Conservation (phyloP, 1,140 invertebrate genomes). For the Pseudoatta argentina region DNA sequence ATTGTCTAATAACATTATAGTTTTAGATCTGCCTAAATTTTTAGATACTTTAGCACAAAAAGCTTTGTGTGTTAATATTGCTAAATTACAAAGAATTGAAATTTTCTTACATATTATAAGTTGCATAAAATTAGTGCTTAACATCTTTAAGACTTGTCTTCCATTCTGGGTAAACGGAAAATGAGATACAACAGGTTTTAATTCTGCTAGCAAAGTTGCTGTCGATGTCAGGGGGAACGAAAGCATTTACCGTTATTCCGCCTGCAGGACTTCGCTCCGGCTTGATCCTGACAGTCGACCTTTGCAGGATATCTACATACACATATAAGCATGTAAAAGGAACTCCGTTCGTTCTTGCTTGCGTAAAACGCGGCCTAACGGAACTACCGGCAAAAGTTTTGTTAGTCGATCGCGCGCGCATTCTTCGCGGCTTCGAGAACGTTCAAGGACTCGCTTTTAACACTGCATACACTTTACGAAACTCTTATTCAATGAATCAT, state of each 20-base stretch:
- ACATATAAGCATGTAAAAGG: constrained; percentile 6
- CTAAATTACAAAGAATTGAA: background rate
- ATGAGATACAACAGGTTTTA: constrained; percentile 38
- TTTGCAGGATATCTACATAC: constrained; percentile 42
- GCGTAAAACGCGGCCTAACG: constrained; percentile 42
- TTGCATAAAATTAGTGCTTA: background rate
- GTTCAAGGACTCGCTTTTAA: constrained; percentile 51
- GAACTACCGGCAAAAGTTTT: constrained; percentile 52
- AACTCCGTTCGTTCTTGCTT: constrained; percentile 29
- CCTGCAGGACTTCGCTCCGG: constrained; percentile 35
- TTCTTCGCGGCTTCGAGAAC: constrained; percentile 27
- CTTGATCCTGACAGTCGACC: constrained; percentile 22
- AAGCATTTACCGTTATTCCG: constrained; percentile 43
- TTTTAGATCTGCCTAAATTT: too few relatives aligned
- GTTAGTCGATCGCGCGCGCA: constrained; percentile 40
- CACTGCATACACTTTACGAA: constrained; percentile 30
- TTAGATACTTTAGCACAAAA: too few relatives aligned
- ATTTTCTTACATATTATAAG: background rate
- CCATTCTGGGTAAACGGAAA: background rate
- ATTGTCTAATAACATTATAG: too few relatives aligned
- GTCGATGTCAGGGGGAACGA: constrained; percentile 2
- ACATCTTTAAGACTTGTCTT: background rate
- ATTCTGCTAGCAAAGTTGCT: constrained; percentile 8
- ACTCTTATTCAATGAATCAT: constrained; percentile 54
- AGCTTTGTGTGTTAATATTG: background rate